Evolutionary conservation across 2,888 invertebrate species (phyloP).

Genomic region (Celastrina argiolus): DNA sequence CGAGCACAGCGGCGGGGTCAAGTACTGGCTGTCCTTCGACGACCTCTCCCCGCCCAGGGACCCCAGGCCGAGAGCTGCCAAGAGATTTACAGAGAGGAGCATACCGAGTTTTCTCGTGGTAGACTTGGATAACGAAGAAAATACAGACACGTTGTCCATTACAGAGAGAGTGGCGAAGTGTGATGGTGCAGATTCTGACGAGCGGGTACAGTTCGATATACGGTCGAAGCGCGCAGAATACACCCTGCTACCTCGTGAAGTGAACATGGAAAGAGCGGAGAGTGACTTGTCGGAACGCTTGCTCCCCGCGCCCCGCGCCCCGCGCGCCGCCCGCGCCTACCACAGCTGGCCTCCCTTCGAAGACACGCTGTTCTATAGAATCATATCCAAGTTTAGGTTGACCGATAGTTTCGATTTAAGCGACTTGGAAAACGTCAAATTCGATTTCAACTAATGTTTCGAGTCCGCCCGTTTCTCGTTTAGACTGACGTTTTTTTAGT

Average conservation of each 20-base stretch:
- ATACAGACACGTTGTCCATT: background rate
- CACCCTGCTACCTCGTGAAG: conserved; percentile 20
- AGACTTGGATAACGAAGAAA: conserved; percentile 33
- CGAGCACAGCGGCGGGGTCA: conserved; percentile 58
- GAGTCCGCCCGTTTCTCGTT: background rate
- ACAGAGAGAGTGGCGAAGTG: background rate
- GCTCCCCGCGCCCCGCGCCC: conserved; percentile 45
- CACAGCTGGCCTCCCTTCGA: conserved; percentile 66
- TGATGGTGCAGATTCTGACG: background rate
- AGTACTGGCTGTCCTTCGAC: conserved; percentile 70
- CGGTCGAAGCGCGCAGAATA: background rate
- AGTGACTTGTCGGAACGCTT: conserved; percentile 35
- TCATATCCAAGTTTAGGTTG: conserved; percentile 64
- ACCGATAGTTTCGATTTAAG: conserved; percentile 68
- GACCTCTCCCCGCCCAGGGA: conserved; percentile 41
- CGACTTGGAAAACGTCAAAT: conserved; percentile 42
- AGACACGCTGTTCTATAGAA: conserved; percentile 58
- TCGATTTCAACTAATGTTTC: background rate
- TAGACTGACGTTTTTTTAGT: background rate
- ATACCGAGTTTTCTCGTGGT: conserved; percentile 56
- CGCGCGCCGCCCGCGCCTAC: conserved; percentile 40
- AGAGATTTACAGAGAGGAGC: conserved; percentile 43
- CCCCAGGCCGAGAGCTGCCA: conserved; percentile 27
- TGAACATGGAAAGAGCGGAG: conserved; percentile 27
- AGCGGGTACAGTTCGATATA: background rate